These are phyloP conservation scores for Erebia ligea DNA, from an alignment of 2,888 invertebrate genomes.

Conservation along the genomic window DNA sequence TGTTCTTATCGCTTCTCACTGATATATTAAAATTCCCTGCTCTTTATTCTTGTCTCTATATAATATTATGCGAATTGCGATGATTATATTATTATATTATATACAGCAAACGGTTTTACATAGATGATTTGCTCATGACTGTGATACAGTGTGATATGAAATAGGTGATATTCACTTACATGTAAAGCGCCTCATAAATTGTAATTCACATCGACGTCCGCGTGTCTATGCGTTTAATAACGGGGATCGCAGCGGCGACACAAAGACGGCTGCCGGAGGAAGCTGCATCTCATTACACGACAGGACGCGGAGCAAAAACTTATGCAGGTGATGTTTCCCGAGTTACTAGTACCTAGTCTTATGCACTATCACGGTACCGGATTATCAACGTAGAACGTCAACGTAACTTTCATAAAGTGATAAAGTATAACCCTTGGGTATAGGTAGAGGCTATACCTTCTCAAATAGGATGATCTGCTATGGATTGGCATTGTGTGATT, in stretches of 20 bases:
- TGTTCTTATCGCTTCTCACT: too few relatives aligned
- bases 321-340: constrained; percentile 46
- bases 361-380: background rate
- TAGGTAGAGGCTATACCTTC: too few relatives aligned
- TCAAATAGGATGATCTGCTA: background rate
- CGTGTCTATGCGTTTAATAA: constrained; percentile 4
- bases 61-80: background rate
- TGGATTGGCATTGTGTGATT: background rate
- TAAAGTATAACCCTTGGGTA: background rate
- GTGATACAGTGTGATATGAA: background rate
- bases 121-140: background rate
- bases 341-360: constrained; percentile 36
- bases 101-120: background rate
- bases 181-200: background rate
- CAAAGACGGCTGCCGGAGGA: constrained; percentile 46
- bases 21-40: too few relatives aligned
- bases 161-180: background rate
- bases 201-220: background rate
- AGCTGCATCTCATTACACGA: constrained; percentile 62
- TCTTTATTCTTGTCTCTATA: background rate
- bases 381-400: background rate
- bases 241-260: constrained; percentile 25
- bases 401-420: background rate
- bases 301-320: constrained; percentile 61
- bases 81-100: background rate